Evolutionary conservation across 2,797 vertebrate genomes (phyloP), one percentile per base, ranked within the genome.

Genomic region (Falco berigora): DNA sequence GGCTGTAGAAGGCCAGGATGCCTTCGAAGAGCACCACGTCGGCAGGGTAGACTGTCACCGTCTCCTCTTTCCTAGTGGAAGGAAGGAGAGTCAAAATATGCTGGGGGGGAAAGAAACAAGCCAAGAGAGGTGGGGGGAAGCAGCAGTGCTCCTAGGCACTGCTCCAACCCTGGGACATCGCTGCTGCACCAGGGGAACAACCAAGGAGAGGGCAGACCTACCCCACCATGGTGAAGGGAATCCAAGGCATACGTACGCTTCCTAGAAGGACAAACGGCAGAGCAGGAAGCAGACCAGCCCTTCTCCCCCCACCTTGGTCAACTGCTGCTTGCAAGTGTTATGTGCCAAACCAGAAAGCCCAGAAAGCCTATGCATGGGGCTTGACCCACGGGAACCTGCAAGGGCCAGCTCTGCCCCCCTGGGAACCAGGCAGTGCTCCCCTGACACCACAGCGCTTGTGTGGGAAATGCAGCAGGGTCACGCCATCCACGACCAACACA

Each of bases 1-100:
- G 99, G 4, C 98, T 98, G 97, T 99, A 99, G 98, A 99, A 99
- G 96, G 99, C 99, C 96, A 99, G 98, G 95, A 99, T 99, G 55
- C 99, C 99, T 93, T 99, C 99, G 1, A 99, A 99, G 68, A 99
- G 98, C 93, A 99, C 99, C 96, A 99, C 99, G 1, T 99, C 99
- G 0, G 99, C 99, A 1, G 99, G 99, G 96, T 99, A 99, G 63
- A 99, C 98, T 0, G 98, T 99, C 74, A 99, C 97, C 14, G 99
- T 98, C 98, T 99, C 99, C 86, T 99, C 99, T 96, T 99, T 99
- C 98, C 99, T 99, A 97, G 27, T 15, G 28, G 27, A 67, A 38
- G 32, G 27, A 82, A 87, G 56, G 71, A 85, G 71, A 74, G 75
- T 94, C 52, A 95, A 15, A 66, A 40, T 23, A 56, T 23, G 69